phyloP scores from a whole-genome alignment of 2,113 vertebrate genomes.

The Pungitius pungitius region DNA sequence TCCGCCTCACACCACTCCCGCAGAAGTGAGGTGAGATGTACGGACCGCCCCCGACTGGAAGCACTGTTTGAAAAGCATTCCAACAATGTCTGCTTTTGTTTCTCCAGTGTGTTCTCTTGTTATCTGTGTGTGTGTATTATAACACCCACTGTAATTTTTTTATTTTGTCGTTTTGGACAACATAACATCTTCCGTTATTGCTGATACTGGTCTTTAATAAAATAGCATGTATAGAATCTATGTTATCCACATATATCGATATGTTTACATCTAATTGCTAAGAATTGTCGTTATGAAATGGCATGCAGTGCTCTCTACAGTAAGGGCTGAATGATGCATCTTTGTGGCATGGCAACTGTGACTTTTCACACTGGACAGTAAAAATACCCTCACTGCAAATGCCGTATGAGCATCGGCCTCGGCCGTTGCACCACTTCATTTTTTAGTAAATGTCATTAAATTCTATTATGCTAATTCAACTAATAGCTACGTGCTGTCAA shows the following conservation, averaged over 20 bases:
- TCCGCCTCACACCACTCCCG: constrained; percentile 32
- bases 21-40: constrained; percentile 44
- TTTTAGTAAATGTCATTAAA: neutral
- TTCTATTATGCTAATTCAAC: constrained; percentile 20
- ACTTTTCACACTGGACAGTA: neutral
- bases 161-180: neutral
- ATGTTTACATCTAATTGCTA: neutral
- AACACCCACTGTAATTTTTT: neutral
- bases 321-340: neutral
- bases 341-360: neutral
- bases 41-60: constrained; percentile 38
- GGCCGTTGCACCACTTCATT: neutral
- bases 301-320: neutral
- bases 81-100: constrained; percentile 5
- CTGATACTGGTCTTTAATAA: neutral
- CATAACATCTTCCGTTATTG: neutral
- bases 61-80: constrained; percentile 17
- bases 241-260: neutral
- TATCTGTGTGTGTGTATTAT: too few species aligned
- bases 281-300: neutral
- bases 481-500: neutral
- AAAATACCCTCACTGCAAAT: too few species aligned
- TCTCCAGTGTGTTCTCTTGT: neutral
- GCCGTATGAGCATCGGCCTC: neutral
- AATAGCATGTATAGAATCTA: neutral